A percentile compares a stretch with the other conserved stretches of the same genome.
Conservation (phyloP, 2,797 vertebrate genomes). For the Dipus sagitta region DNA sequence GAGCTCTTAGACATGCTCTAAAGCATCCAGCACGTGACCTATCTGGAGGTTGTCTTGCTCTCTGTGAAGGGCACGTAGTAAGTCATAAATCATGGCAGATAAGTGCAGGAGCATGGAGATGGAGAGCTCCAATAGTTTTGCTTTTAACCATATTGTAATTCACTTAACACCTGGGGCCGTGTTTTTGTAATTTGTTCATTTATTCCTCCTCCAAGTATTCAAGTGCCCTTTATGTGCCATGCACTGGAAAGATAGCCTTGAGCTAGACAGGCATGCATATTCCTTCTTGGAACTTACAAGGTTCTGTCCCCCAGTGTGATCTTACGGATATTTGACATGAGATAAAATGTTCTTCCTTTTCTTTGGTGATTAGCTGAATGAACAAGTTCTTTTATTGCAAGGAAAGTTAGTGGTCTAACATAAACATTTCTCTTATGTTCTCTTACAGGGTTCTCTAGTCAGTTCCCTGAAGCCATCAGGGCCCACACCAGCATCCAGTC, state of each 20-base stretch:
- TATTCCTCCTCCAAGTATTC: not conserved
- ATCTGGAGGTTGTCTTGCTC: not conserved
- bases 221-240: not conserved
- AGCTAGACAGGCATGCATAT: too few species aligned
- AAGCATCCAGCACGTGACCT: not conserved
- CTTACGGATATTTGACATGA: not conserved
- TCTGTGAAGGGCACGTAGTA: not conserved
- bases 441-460: constrained; percentile 79
- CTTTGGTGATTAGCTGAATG: not conserved
- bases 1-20: not conserved
- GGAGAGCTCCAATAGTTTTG: not conserved
- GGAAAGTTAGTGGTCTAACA: not conserved
- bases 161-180: not conserved
- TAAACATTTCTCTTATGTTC: not conserved
- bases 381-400: not conserved
- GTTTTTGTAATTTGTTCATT: not conserved
- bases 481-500: constrained; percentile 65
- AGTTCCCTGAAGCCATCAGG: constrained; percentile 80
- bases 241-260: not conserved
- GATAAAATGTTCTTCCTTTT: not conserved
- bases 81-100: not conserved
- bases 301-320: accelerated
- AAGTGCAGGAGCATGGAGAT: not conserved
- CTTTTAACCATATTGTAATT: not conserved
- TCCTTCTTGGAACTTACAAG: not conserved